Evolutionary conservation across 2,797 vertebrate genomes (phyloP).

Genomic region (Euthynnus affinis): DNA sequence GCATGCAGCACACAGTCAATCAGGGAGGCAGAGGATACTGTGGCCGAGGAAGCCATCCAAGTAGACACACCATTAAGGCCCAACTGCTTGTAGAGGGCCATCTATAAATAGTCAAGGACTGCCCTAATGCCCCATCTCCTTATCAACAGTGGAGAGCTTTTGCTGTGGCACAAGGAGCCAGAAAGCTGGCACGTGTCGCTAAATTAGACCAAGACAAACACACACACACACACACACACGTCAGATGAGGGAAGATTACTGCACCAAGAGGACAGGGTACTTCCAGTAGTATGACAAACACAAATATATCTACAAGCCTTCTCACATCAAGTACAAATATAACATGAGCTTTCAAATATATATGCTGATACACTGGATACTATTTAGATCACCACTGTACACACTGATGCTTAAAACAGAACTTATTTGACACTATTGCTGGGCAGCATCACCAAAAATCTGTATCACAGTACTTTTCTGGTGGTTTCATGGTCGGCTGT

Average conservation of each 20-base stretch:
- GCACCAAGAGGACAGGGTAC: background rate
- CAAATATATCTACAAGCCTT: background rate
- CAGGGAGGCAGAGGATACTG: constrained; percentile 53
- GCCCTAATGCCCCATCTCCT: constrained; percentile 77
- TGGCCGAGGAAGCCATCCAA: constrained; percentile 66
- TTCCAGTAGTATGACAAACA: background rate
- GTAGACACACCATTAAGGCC: constrained; percentile 78
- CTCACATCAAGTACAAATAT: background rate
- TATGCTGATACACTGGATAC: background rate
- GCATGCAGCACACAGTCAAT: constrained; percentile 46
- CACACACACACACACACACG: no score
- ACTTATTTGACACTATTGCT: no score
- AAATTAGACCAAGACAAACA: constrained; percentile 61
- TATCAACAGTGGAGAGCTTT: constrained; percentile 76
- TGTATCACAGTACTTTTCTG: no score
- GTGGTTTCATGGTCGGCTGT: no score
- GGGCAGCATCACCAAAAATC: no score
- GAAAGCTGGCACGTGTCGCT: constrained; percentile 68
- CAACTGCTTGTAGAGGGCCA: constrained; percentile 70
- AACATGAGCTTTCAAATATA: background rate
- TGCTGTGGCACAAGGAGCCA: constrained; percentile 67
- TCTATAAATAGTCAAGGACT: constrained; percentile 87
- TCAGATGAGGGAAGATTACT: constrained; percentile 16
- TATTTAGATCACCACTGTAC: background rate
- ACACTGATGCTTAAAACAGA: background rate